Base-by-base conservation (phyloP, 2,113 vertebrate species). In the Xenopus tropicalis region DNA sequence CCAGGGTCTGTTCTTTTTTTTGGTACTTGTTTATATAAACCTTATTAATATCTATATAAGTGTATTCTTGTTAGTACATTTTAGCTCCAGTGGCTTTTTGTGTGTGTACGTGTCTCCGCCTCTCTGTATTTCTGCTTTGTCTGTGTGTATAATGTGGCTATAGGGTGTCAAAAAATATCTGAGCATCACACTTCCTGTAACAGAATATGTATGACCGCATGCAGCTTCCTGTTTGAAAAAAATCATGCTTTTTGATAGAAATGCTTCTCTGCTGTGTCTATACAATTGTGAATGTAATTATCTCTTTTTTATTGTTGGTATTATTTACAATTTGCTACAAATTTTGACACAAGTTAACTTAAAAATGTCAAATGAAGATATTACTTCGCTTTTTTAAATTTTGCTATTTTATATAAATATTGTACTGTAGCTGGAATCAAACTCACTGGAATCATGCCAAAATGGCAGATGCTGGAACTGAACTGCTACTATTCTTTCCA, bases 211-310 rank as follows among this genome's bases (percentile, higher is more conserved):
- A 19, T 43, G 2, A 73, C 71, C 63, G 54, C 71, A 73, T 59
- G 42, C 25, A 59, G 42, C 52, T 66, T 73, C 71, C 71, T 73
- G 71, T 73, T 10, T 64, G 58, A 72, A 71, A 71, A n/a, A 20
- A 19, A 71, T 23, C 17, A 24, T 9, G n/a, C n/a, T 11, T n/a
- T 25, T 23, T 37, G 11, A 56, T n/a, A 67, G 10, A 24, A 52
- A 25, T 52, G 24, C 43, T 25, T 16, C 9, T 23, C 1, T 14
- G 43, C 9, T 14, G 44, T 8, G 25, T 19, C 22, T 24, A 19
- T 11, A 52, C 22, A 67, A 66, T 44, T 65, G 63, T 58, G 57
- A 12, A 58, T 22, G 16, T 12, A 1, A 23, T 37, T 4, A 37
- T 37, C 29, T 8, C 29, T 37, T 37, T 9, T 37, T 9, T 37